Evolutionary conservation across 2,888 invertebrate genomes (phyloP), one percentile per base, ranked within the genome.

Genomic region (Diloba caeruleocephala): DNA sequence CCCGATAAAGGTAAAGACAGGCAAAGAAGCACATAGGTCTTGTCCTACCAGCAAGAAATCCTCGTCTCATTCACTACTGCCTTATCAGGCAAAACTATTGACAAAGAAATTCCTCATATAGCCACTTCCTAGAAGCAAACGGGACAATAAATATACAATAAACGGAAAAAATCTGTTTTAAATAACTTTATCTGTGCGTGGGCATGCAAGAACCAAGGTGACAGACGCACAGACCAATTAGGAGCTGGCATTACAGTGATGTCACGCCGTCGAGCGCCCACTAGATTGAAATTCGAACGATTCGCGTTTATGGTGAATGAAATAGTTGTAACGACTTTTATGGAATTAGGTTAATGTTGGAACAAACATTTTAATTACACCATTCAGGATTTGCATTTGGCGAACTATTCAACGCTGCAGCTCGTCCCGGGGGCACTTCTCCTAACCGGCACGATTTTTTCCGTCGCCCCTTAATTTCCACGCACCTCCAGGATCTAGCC

Each of bases 171-270:
- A 71, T 49, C 43, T 32, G 23, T 52, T 29, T 33, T 63, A 69
- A 67, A 61, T 61, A 64, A 55, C 53, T 45, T 34, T 54, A 64
- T 46, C 55, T 51, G 63, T 63, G 76, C 76, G 77, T 77, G 68
- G 77, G 77, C 72, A 64, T 28, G 31, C 63, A 51, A 56, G 48
- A 60, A 53, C 55, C 70, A 74, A 77, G 76, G 74, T 68, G 62
- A 73, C 71, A 64, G 23, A 19, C 14, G 12, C 13, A 39, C 12
- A 25, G 31, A 33, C 74, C 73, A 76, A 73, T 76, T 59, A 55
- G 39, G 21, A 13, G 15, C 8, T 36, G 14, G 23, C 28, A 45
- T 57, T 28, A 0, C 14, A 13, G 31, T 76, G 76, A 77, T 74
- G 69, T 76, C 72, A 78, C 50, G 19, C 10, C n/a, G 44, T 34